phyloP scores from a whole-genome alignment of 2,113 vertebrate species.

The Aphyosemion australe region DNA sequence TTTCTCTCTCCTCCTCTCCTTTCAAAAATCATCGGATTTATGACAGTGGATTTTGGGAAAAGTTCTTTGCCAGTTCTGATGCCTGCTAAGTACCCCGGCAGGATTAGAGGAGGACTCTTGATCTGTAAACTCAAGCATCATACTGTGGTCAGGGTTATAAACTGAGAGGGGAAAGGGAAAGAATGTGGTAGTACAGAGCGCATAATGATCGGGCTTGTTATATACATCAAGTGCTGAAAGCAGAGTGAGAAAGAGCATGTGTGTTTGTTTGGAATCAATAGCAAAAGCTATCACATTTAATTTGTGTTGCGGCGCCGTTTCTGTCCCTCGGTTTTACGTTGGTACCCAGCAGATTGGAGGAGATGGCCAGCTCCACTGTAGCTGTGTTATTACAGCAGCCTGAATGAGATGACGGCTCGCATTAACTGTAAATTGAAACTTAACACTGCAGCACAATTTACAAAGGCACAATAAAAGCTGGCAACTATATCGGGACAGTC shows the following conservation, averaged over 20 bases:
- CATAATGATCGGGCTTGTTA: conserved; percentile 57
- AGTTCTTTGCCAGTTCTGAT: conserved; percentile 71
- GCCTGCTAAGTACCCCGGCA: conserved; percentile 65
- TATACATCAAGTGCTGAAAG: conserved; percentile 41
- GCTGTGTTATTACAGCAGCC: conserved; percentile 28
- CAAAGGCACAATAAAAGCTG: conserved; percentile 62
- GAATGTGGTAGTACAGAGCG: conserved; percentile 26
- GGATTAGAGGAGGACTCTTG: conserved; percentile 74
- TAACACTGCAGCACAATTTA: conserved; percentile 67
- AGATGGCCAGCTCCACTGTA: conserved; percentile 42
- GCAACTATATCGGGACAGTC: conserved; percentile 42
- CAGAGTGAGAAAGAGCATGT: conserved; percentile 35
- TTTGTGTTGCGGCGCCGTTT: conserved; percentile 41
- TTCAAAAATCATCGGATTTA: conserved; percentile 73
- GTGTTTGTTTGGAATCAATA: conserved; percentile 59
- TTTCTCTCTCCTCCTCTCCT: conserved; percentile 69
- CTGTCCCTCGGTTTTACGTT: conserved; percentile 45
- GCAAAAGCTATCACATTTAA: conserved; percentile 48
- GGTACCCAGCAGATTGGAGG: conserved; percentile 41
- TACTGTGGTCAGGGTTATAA: conserved; percentile 68
- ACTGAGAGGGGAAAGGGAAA: conserved; percentile 16
- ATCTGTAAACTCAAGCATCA: conserved; percentile 56
- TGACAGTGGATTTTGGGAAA: conserved; percentile 71
- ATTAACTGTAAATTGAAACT: conserved; percentile 71
- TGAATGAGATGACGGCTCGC: conserved; percentile 51